Percentiles rank a stretch among this genome's conserved stretches.
These are phyloP conservation scores for Fragum fragum DNA, from an alignment of 2,888 invertebrate genomes.

Conservation along the genomic window DNA sequence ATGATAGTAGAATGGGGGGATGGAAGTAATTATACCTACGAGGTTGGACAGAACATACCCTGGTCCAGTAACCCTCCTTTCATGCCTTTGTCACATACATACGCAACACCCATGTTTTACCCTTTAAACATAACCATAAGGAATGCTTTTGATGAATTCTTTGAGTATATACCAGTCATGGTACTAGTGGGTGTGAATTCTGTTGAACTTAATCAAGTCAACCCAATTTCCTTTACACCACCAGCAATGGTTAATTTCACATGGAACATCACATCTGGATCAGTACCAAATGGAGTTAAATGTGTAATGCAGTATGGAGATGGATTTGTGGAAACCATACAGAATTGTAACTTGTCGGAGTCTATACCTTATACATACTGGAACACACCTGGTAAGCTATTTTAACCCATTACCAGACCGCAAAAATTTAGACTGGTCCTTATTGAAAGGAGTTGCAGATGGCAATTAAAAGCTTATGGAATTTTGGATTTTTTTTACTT, in stretches of 20 bases:
- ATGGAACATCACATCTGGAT: conserved; percentile 48
- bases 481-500: too few species aligned
- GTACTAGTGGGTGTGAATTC: conserved; percentile 71
- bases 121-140: conserved; percentile 60
- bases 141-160: conserved; percentile 65
- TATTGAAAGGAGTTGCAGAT: too few species aligned
- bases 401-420: neutral
- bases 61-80: conserved; percentile 43
- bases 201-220: conserved; percentile 44
- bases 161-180: conserved; percentile 39
- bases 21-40: conserved; percentile 21
- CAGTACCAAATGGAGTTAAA: conserved; percentile 73
- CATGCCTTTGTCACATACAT: conserved; percentile 63
- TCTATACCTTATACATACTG: conserved; percentile 44
- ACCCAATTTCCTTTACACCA: conserved; percentile 59
- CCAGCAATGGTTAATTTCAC: conserved; percentile 62
- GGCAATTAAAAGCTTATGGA: too few species aligned
- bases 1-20: conserved; percentile 53
- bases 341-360: conserved; percentile 48
- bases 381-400: conserved; percentile 49
- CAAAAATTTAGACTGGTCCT: too few species aligned
- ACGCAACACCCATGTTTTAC: conserved; percentile 63
- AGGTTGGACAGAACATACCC: conserved; percentile 23
- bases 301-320: conserved; percentile 75
- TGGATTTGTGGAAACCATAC: conserved; percentile 33